Conservation (phyloP, 2,888 invertebrate species). For the Piscicola geometra region DNA sequence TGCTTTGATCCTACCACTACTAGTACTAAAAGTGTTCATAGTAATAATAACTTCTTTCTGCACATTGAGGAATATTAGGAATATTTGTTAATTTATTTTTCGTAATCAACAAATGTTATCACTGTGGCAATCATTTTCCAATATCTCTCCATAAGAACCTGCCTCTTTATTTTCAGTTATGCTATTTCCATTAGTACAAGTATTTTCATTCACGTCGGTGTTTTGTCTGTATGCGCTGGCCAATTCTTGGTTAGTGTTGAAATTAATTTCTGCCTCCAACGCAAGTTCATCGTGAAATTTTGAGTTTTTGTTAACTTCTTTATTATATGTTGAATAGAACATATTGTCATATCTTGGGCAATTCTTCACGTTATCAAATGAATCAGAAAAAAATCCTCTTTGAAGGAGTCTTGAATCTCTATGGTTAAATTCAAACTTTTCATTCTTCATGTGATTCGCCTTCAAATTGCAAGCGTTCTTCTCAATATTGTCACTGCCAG, state of each 20-base stretch:
- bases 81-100: no score
- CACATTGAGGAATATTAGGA: no score
- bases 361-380: background rate
- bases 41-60: no score
- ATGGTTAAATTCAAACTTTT: constrained; percentile 1
- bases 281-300: background rate
- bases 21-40: background rate
- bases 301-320: background rate
- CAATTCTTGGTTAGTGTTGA: background rate
- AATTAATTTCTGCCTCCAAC: background rate
- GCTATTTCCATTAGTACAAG: no score
- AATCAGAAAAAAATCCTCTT: background rate
- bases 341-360: background rate
- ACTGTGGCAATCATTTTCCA: no score
- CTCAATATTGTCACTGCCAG: background rate
- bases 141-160: no score
- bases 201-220: background rate
- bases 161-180: no score
- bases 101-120: no score
- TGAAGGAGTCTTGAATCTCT: background rate
- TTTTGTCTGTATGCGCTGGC: background rate
- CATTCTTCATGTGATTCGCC: no score
- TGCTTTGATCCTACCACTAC: background rate
- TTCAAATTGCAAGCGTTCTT: background rate
- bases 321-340: background rate